These are phyloP conservation scores for Tragelaphus imberbis DNA, from an alignment of 2,113 vertebrate genomes.

Conservation along the genomic window DNA sequence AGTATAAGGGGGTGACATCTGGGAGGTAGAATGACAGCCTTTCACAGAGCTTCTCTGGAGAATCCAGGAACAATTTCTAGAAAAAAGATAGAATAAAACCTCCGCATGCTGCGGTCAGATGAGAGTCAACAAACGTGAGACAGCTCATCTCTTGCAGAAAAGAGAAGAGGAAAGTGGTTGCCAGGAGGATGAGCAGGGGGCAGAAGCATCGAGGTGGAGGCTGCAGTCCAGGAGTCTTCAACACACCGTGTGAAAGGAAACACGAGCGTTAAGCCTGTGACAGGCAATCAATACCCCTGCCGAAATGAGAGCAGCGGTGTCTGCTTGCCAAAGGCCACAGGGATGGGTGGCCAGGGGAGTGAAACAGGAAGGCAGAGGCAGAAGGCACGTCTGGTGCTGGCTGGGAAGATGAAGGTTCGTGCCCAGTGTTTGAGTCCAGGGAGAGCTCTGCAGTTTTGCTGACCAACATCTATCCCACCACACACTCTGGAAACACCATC, in stretches of 20 bases:
- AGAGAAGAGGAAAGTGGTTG: neutral
- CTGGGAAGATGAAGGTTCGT: neutral
- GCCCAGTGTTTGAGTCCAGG: neutral
- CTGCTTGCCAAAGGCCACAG: neutral
- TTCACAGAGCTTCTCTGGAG: neutral
- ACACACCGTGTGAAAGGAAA: neutral
- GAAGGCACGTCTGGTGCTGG: neutral
- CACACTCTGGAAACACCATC: neutral
- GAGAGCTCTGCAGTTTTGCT: neutral
- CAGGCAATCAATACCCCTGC: neutral
- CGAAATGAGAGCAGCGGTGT: neutral
- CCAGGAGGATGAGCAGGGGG: neutral
- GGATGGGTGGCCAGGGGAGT: neutral
- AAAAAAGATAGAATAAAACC: neutral
- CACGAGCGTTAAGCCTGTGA: neutral
- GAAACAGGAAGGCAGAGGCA: neutral
- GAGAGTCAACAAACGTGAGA: neutral
- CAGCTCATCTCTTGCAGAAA: neutral
- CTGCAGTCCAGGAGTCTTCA: neutral
- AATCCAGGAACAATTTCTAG: neutral
- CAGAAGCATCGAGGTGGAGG: neutral
- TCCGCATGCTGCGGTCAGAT: fast-evolving
- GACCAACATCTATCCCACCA: neutral
- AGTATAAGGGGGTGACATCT: neutral
- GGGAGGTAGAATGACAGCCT: neutral